phyloP scores from a whole-genome alignment of 1,140 invertebrate species.

The Drosophila insularis region DNA sequence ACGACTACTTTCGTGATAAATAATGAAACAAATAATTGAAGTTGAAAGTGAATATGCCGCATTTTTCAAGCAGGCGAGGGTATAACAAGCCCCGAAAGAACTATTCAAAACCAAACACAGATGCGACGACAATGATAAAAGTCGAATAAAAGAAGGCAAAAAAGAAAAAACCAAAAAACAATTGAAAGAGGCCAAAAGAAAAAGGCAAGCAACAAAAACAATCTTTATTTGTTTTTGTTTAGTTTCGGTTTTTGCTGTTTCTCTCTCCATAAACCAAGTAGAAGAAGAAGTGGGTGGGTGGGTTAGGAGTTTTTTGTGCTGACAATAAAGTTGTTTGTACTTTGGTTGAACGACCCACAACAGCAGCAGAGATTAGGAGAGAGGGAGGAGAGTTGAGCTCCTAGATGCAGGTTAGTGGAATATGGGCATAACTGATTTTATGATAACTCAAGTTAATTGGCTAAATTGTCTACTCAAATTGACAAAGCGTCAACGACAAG shows the following conservation, averaged over 20 bases:
- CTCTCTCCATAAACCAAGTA: background rate
- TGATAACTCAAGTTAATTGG: conserved; percentile 23
- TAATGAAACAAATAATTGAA: background rate
- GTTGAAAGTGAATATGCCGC: background rate
- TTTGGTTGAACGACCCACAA: background rate
- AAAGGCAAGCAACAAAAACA: conserved; percentile 2
- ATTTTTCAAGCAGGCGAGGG: background rate
- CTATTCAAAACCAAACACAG: conserved; percentile 4
- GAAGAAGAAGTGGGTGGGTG: background rate
- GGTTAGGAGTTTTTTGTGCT: background rate
- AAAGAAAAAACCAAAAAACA: conserved; percentile 9
- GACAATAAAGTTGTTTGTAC: conserved; percentile 6
- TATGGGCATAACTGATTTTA: conserved; percentile 7
- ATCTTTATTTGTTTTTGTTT: conserved; percentile 7
- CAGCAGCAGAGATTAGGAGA: background rate
- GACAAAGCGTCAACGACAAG: conserved; percentile 2
- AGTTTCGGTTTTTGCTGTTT: background rate
- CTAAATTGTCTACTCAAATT: conserved; percentile 18
- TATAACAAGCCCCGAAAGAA: background rate
- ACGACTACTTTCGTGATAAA: no score
- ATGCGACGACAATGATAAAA: conserved; percentile 22
- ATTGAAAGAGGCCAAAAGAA: conserved; percentile 18
- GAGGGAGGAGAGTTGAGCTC: background rate
- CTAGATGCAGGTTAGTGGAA: conserved; percentile 8
- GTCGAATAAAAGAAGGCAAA: conserved; percentile 14